These are phyloP conservation scores for Meriones psammophilus DNA, from an alignment of 2,797 vertebrate genomes.

Conservation along the genomic window DNA sequence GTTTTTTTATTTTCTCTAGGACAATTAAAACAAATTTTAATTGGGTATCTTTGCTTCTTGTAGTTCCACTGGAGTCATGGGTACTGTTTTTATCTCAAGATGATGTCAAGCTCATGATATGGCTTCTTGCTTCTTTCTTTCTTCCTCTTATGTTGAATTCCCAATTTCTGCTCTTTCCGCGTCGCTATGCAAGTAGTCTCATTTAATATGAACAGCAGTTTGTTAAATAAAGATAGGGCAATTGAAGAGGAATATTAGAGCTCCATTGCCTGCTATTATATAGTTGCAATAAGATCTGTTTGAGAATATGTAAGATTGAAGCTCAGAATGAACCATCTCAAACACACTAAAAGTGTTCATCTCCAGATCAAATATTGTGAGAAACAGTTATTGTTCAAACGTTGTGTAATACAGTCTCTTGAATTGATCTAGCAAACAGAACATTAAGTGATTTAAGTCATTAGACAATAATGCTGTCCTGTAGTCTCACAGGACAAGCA, in stretches of 20 bases:
- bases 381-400: background rate
- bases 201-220: slow-evolving; percentile 4
- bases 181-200: background rate
- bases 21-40: background rate
- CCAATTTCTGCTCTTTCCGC: background rate
- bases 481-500: background rate
- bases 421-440: background rate
- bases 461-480: background rate
- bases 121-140: background rate
- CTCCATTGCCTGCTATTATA: background rate
- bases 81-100: background rate
- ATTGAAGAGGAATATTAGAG: background rate
- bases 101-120: background rate
- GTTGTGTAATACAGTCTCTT: background rate
- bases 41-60: background rate
- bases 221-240: background rate
- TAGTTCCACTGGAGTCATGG: background rate
- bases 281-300: background rate
- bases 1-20: background rate
- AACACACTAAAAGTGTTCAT: background rate
- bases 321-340: background rate
- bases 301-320: background rate
- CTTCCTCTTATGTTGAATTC: background rate
- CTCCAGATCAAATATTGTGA: background rate
- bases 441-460: background rate